phyloP scores from a whole-genome alignment of 2,113 vertebrate genomes.

The Anser brachyrhynchus region DNA sequence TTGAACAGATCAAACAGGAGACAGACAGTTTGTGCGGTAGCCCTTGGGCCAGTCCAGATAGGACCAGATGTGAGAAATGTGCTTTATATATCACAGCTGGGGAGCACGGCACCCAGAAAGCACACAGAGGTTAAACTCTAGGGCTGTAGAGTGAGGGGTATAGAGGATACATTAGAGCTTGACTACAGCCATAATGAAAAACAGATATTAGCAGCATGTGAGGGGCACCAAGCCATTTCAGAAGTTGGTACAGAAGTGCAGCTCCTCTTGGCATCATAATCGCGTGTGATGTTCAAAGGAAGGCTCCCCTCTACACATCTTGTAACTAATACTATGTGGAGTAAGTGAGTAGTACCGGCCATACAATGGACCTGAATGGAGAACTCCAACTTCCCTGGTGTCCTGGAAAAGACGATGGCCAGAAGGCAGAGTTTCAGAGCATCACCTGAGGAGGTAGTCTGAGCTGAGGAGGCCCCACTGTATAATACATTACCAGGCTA shows the following conservation, averaged over 20 bases:
- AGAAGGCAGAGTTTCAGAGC: not conserved
- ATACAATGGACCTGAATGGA: not conserved
- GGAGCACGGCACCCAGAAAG: not conserved
- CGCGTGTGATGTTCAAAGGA: not conserved
- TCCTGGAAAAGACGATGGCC: not conserved
- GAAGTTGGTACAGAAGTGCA: not conserved
- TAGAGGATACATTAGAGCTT: not conserved
- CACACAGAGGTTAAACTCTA: not conserved
- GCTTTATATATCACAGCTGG: not conserved
- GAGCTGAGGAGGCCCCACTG: not conserved
- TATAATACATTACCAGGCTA: not conserved
- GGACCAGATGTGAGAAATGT: not conserved
- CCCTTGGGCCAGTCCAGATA: not conserved
- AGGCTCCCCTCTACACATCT: not conserved
- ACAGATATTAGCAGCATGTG: not conserved
- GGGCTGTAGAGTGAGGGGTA: not conserved
- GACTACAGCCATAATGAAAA: not conserved
- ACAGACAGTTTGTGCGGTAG: fast-evolving
- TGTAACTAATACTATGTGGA: not conserved
- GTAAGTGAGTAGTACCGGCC: not conserved
- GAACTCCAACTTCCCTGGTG: not conserved
- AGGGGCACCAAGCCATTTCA: not conserved
- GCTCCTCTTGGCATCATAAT: fast-evolving
- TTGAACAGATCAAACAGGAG: not conserved
- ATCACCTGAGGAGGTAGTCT: not conserved